Evolutionary conservation across 30 jellyfish, hydroid and myxozoan species (phyloP).

Genomic region (Nemopilema nomurai): DNA sequence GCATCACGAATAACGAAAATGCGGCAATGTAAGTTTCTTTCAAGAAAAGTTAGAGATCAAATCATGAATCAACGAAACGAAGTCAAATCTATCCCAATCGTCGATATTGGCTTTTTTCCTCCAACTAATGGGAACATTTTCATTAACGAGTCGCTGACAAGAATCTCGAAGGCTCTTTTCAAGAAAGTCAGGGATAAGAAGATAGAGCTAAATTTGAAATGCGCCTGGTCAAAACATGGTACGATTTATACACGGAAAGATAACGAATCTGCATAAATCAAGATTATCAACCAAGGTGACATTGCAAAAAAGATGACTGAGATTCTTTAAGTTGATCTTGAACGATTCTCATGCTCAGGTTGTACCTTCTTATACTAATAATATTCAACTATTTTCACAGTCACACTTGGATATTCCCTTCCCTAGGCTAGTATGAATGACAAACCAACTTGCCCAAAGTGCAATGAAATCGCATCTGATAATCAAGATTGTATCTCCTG

Average conservation of each 20-base stretch:
- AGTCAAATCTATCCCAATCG: constrained; percentile 2
- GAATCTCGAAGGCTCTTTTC: constrained; percentile 6
- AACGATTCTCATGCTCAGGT: too few relatives aligned
- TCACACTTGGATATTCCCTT: not conserved
- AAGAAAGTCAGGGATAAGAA: not conserved
- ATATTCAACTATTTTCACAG: too few relatives aligned
- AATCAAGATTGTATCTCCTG: constrained; percentile 4
- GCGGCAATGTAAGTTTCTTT: constrained; percentile 6
- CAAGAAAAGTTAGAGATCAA: constrained; percentile 5
- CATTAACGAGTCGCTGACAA: constrained; percentile 8
- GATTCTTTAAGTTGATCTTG: too few relatives aligned
- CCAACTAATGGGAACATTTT: not conserved
- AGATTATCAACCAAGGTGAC: not conserved
- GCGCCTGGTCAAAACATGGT: constrained; percentile 32
- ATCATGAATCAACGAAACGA: not conserved
- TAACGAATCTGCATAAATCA: constrained; percentile 1
- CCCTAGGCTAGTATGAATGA: not conserved
- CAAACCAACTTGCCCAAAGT: not conserved
- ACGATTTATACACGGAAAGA: constrained; percentile 3
- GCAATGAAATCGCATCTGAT: constrained; percentile 6
- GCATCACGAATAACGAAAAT: not conserved
- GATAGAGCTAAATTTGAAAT: constrained; percentile 1
- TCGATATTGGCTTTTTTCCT: not conserved
- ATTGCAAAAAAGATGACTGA: not conserved
- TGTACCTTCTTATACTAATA: too few relatives aligned